Base-by-base conservation (phyloP, 1,140 invertebrate species). In the Procambarus virginalis region DNA sequence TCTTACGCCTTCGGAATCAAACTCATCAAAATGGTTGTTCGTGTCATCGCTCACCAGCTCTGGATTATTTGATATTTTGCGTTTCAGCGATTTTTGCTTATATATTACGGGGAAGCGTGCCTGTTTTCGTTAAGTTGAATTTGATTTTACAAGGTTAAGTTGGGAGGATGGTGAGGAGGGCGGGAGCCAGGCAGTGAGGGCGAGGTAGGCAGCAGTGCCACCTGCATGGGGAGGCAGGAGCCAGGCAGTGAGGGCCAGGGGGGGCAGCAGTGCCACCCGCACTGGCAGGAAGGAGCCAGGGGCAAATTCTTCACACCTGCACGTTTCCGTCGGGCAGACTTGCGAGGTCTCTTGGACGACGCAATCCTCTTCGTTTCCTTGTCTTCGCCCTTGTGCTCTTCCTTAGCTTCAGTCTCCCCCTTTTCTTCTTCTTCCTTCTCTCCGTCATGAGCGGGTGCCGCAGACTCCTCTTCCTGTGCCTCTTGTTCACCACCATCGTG, bases 311-410 rank as follows among this genome's bases (percentile, higher is more conserved):
- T 45, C 84, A 51, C 84, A 86, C 84, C 84, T 86, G 84, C 51
- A n/a, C 76, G 84, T 86, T 55, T 86, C 75, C 84, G 73, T 58
- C 84, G 73, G 55, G 84, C 55, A 60, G 76, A 77, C 20, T 73
- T 86, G 49, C 84, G 49, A 20, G 51, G 49, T 55, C 51, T 86
- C 84, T 78, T 86, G 10, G 76, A 9, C 14, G 84, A 45, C 46
- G 46, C 12, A 9, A 75, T 86, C 73, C 55, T 76, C 75, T 86
- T 86, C 60, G 55, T 58, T 46, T 76, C 75, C 51, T 58, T 78
- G 46, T 22, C 64, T n/a, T 84, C 80, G 2, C 34, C 68, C 81
- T 68, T 14, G 4, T 84, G 46, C 34, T 48, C 84, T 58, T 51
- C 84, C 75, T 86, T 77, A 20, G 51, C 55, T 68, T 77, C 60